Conservation (phyloP, 2,797 vertebrate genomes). For the Eremophila alpestris region DNA sequence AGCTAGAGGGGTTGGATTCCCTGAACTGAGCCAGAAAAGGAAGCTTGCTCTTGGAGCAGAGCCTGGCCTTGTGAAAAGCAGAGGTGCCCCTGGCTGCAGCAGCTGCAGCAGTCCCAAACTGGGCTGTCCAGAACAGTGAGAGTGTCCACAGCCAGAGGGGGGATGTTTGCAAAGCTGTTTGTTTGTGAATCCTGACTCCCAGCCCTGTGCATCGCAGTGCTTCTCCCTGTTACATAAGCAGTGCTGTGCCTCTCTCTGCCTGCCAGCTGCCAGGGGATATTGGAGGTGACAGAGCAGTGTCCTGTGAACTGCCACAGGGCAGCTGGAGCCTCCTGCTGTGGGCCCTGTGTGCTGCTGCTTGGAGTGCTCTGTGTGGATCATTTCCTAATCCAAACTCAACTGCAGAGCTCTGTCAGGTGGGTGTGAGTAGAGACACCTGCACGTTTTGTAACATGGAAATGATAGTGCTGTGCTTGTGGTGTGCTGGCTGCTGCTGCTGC, state of each 20-base stretch:
- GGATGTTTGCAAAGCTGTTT: not conserved
- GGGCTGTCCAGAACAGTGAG: not conserved
- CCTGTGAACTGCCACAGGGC: not conserved
- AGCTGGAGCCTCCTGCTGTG: not conserved
- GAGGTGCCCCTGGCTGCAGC: not conserved
- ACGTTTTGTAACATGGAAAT: not conserved
- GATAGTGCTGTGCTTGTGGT: not conserved
- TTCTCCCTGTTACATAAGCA: not conserved
- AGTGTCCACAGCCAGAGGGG: not conserved
- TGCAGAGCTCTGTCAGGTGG: not conserved
- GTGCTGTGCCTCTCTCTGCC: not conserved
- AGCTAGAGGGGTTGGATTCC: not conserved
- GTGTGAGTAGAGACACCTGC: not conserved
- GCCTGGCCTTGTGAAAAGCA: not conserved
- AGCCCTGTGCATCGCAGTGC: accelerated
- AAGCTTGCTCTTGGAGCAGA: not conserved
- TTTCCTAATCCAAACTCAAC: not conserved
- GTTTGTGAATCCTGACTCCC: not conserved
- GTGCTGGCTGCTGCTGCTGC: slow-evolving; percentile 6
- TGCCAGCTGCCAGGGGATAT: not conserved
- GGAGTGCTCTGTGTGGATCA: not conserved
- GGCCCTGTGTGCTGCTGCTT: not conserved
- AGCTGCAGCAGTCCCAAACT: not conserved
- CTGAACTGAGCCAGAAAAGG: not conserved
- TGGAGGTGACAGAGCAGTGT: not conserved